Evolutionary conservation across 2,888 invertebrate species (phyloP), one percentile per base, ranked within the genome.

Genomic region (Dasypogon diadema): DNA sequence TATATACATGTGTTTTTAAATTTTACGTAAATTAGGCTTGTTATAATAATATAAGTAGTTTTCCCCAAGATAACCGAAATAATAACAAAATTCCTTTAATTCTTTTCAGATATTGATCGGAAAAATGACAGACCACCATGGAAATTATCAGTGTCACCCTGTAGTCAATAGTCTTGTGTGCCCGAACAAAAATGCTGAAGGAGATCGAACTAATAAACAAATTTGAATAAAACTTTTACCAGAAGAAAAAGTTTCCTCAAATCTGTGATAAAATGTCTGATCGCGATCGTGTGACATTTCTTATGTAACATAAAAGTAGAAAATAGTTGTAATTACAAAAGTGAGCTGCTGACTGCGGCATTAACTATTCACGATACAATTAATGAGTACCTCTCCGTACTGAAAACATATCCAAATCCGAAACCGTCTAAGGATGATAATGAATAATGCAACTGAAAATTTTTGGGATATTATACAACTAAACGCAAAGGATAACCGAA

Each of bases 381-480:
- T 8, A 8, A 30, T 10, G 30, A 48, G 34, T 54, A 70, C 30
- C 54, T 30, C 18, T n/a, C 54, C 34, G 70, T 37, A 70, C 70
- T 70, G 65, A 70, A 70, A 30, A 70, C 70, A 70, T 70, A 70
- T 70, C 70, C 54, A 70, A 16, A 54, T 22, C 54, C 21, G 34
- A 34, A 34, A 70, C 34, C 14, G 18, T 42, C 26, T 42, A 74
- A 73, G 54, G 77, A 78, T 81, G 80, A 83, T 81, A 81, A 83
- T 83, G 84, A 82, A 81, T 81, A 83, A 84, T 82, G 83, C 80
- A 82, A 82, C 82, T 80, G 81, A 80, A 74, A 78, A 78, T 78
- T 79, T 78, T 80, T 81, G 81, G 82, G 83, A 83, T 79, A 30
- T 74, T 46, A 24, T 48, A 74, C 58, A 74, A 76, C 75, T 65